phyloP scores from a whole-genome alignment of 2,797 vertebrate genomes.

The Mormyrops boulengeri region DNA sequence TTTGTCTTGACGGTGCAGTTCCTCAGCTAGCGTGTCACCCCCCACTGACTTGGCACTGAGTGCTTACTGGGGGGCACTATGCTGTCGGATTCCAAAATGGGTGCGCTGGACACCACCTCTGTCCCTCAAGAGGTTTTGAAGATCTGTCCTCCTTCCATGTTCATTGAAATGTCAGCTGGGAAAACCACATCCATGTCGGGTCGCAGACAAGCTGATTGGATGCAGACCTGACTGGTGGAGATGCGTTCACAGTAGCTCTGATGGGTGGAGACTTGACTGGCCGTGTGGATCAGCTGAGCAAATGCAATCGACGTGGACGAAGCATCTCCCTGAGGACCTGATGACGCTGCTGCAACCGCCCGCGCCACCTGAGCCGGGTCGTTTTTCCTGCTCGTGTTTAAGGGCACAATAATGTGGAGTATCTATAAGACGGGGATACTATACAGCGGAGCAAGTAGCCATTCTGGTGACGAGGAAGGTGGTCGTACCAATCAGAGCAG shows the following conservation, averaged over 20 bases:
- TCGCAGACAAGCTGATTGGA: background rate
- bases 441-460: background rate
- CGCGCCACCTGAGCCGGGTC: background rate
- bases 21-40: background rate
- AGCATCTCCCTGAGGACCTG: background rate
- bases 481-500: background rate
- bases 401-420: background rate
- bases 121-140: slow-evolving; percentile 17
- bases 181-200: slow-evolving; percentile 23
- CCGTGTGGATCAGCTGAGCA: background rate
- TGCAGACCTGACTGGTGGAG: background rate
- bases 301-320: background rate
- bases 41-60: background rate
- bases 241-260: background rate
- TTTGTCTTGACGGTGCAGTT: background rate
- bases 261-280: background rate
- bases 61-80: background rate
- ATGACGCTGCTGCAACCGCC: background rate
- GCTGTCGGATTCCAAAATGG: background rate
- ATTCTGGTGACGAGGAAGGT: background rate
- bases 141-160: slow-evolving; percentile 20
- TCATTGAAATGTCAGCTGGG: slow-evolving; percentile 29
- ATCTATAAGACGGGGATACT: background rate
- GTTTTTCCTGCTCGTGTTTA: background rate
- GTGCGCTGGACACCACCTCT: slow-evolving; percentile 13